Base-by-base conservation (phyloP, 2,113 vertebrate species). In the rabbit (Oryctolagus cuniculus) region DNA sequence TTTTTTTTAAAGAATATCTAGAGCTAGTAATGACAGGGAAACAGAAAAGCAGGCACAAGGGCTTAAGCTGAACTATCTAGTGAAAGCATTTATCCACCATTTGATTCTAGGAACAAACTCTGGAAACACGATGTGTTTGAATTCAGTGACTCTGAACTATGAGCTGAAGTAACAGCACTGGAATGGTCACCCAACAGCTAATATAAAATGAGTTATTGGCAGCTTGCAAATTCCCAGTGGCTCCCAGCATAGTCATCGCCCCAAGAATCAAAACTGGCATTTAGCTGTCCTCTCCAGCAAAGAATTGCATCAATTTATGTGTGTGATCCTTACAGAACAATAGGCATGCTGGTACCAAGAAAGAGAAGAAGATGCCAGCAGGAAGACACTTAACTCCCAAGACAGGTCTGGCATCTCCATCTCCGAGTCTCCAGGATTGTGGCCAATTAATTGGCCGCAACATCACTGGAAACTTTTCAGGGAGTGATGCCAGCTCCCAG, bases 41-140 rank as follows among this genome's bases (percentile, higher is more conserved):
- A 93, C 61, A 90, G 80, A 92, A 87, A 96, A 84, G 25, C 1
- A 73, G 82, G 34, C 38, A 58, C 38, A 66, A 78, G 49, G 24
- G 25, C 74, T 81, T 80, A 95, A 58, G 79, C 31, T 92, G 24
- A 92, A 93, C 85, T 90, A 90, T 79, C 77, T 90, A 86, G 96
- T 36, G 9, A 83, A 94, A 94, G 29, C 69, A 77, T 72, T 87
- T 75, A 87, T 11, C 93, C 89, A 69, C 0, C 1, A 78, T 44
- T 29, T 94, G 53, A 85, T 49, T 95, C 66, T 15, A 96, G 44
- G 70, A 95, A 94, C 36, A 64, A 81, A 91, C 38, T 95, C 89
- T n/a, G 94, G 36, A 94, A 91, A 93, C 10, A 34, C 36, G 55
- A 95, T 19, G 29, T 21, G 25, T 78, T 36, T 89, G 53, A 94